Evolutionary conservation across 1,140 invertebrate species (phyloP).

Genomic region (Caerostris darwini): DNA sequence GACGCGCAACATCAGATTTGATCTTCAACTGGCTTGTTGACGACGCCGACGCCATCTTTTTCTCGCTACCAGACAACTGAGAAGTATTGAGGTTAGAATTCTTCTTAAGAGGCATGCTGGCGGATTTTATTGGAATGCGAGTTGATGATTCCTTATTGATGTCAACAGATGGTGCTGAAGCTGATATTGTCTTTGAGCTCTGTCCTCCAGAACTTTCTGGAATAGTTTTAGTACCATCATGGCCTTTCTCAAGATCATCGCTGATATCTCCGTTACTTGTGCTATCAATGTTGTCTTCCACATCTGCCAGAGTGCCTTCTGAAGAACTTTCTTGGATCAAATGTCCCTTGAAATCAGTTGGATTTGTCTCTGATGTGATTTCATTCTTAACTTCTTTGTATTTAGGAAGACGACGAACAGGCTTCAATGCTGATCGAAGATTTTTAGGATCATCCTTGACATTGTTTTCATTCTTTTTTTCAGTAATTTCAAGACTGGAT

Average conservation of each 20-base stretch:
- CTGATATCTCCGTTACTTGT: background rate
- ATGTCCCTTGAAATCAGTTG: background rate
- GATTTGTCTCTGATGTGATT: background rate
- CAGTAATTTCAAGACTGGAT: background rate
- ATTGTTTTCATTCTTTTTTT: background rate
- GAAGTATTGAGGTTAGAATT: background rate
- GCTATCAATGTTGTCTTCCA: constrained; percentile 48
- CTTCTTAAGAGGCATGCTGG: background rate
- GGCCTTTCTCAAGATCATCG: background rate
- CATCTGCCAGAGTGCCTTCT: constrained; percentile 21
- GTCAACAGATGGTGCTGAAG: background rate
- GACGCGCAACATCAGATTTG: background rate
- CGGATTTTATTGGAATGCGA: background rate
- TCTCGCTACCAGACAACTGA: background rate
- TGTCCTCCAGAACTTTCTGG: background rate
- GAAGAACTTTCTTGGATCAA: background rate
- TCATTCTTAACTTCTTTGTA: background rate
- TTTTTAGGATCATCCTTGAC: background rate
- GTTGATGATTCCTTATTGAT: background rate
- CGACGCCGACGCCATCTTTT: background rate
- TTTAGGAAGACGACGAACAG: background rate
- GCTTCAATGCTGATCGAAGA: background rate
- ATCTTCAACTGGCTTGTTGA: background rate
- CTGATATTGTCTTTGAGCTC: background rate
- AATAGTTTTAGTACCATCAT: background rate